phyloP scores from a whole-genome alignment of 2,888 invertebrate genomes.

The Crocallis elinguaria region DNA sequence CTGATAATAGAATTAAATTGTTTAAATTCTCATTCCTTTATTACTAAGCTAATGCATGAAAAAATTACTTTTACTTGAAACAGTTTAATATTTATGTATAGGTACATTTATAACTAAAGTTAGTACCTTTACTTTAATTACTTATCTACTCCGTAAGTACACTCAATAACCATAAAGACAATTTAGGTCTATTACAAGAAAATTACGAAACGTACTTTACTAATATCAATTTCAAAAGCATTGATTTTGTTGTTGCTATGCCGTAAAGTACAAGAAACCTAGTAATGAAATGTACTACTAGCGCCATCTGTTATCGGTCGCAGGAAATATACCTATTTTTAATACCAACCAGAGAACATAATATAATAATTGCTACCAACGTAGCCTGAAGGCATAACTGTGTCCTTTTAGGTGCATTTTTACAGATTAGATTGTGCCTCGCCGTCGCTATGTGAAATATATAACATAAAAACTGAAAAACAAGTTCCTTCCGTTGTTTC shows the following conservation, averaged over 20 bases:
- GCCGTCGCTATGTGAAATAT: constrained; percentile 35
- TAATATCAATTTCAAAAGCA: constrained; percentile 39
- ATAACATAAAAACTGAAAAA: constrained; percentile 19
- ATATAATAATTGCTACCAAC: constrained; percentile 15
- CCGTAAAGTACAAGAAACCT: background rate
- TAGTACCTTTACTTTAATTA: background rate
- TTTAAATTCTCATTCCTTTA: background rate
- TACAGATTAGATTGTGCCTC: constrained; percentile 24
- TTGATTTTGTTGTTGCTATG: constrained; percentile 47
- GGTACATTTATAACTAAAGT: background rate
- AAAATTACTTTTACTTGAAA: too few species aligned
- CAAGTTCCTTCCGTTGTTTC: constrained; percentile 13
- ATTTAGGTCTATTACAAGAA: constrained; percentile 29
- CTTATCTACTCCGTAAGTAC: constrained; percentile 23
- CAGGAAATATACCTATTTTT: constrained; percentile 30
- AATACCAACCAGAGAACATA: too few species aligned
- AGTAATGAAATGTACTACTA: constrained; percentile 25
- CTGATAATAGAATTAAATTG: background rate
- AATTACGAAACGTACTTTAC: constrained; percentile 37
- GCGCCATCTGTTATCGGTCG: constrained; percentile 54
- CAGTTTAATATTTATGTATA: background rate
- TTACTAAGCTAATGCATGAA: too few species aligned
- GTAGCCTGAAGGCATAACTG: constrained; percentile 4
- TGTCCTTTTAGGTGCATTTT: constrained; percentile 29
- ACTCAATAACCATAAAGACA: constrained; percentile 35